These are phyloP conservation scores for Agonopterix subpropinquella DNA, from an alignment of 2,888 invertebrate genomes.

Conservation along the genomic window DNA sequence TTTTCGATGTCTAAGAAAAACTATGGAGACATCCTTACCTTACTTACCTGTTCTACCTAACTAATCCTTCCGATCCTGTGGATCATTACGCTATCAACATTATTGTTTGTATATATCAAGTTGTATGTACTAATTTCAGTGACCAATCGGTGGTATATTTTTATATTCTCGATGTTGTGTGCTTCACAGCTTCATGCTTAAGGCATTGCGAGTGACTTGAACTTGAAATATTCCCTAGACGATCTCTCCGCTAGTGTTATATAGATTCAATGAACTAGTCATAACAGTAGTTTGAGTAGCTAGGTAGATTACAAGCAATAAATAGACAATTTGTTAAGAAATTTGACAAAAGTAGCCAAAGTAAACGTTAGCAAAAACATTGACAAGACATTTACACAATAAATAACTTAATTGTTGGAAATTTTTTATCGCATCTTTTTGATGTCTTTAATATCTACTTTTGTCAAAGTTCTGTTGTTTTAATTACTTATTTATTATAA, in stretches of 20 bases:
- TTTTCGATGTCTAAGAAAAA: too few relatives aligned
- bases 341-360: slow-evolving; percentile 48
- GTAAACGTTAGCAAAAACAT: slow-evolving; percentile 15
- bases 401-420: slow-evolving; percentile 20
- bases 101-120: slow-evolving; percentile 5
- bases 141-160: slow-evolving; percentile 29
- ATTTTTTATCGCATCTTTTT: slow-evolving; percentile 30
- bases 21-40: too few relatives aligned
- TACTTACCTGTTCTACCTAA: too few relatives aligned
- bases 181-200: slow-evolving; percentile 32
- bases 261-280: slow-evolving; percentile 7
- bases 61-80: neutral
- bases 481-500: slow-evolving; percentile 33
- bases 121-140: slow-evolving; percentile 11
- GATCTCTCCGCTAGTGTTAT: slow-evolving; percentile 4
- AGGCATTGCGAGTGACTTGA: slow-evolving; percentile 19
- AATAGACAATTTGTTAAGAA: slow-evolving; percentile 55
- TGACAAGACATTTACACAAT: slow-evolving; percentile 22
- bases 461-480: slow-evolving; percentile 52
- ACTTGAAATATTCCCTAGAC: slow-evolving; percentile 11
- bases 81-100: neutral
- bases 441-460: slow-evolving; percentile 39
- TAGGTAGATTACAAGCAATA: slow-evolving; percentile 67
- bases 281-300: slow-evolving; percentile 28
- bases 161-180: slow-evolving; percentile 37